These are phyloP conservation scores for Cydia splendana DNA, from an alignment of 1,140 invertebrate genomes.

Conservation along the genomic window DNA sequence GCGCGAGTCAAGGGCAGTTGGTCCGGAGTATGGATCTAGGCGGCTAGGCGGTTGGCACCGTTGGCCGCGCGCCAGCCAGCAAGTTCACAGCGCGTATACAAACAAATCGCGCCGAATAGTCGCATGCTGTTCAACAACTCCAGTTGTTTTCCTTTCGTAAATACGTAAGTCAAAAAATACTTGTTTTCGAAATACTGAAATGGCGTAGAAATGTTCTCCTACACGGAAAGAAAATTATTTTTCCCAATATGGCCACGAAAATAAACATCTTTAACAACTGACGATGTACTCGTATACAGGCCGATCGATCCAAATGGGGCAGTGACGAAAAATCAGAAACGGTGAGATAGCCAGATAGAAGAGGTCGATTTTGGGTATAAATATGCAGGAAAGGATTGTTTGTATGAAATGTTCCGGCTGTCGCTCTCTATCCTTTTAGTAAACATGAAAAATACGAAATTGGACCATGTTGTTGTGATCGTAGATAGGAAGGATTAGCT, in stretches of 20 bases:
- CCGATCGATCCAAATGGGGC: too few relatives aligned
- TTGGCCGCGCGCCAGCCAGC: conserved; percentile 40
- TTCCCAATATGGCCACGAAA: conserved; percentile 3
- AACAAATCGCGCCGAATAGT: conserved; percentile 15
- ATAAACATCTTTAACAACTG: neutral
- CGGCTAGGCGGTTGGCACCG: conserved; percentile 28
- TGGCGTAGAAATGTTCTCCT: neutral
- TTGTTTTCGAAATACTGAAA: neutral
- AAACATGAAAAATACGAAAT: too few relatives aligned
- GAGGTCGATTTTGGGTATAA: too few relatives aligned
- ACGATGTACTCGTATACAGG: neutral
- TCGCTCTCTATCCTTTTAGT: too few relatives aligned
- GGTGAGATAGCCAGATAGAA: too few relatives aligned
- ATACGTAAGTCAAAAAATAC: neutral
- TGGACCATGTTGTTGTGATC: too few relatives aligned
- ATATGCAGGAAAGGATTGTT: too few relatives aligned
- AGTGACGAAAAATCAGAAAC: too few relatives aligned
- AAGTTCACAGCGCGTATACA: conserved; percentile 30
- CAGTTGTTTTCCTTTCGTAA: neutral
- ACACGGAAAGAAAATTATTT: neutral
- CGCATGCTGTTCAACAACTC: conserved; percentile 3
- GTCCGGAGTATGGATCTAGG: conserved; percentile 31
- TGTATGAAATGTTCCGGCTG: too few relatives aligned
- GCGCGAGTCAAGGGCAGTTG: conserved; percentile 45
- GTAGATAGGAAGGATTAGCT: too few relatives aligned